These are phyloP conservation scores for Corythaeola cristata DNA, from an alignment of 2,113 vertebrate genomes.

Conservation along the genomic window DNA sequence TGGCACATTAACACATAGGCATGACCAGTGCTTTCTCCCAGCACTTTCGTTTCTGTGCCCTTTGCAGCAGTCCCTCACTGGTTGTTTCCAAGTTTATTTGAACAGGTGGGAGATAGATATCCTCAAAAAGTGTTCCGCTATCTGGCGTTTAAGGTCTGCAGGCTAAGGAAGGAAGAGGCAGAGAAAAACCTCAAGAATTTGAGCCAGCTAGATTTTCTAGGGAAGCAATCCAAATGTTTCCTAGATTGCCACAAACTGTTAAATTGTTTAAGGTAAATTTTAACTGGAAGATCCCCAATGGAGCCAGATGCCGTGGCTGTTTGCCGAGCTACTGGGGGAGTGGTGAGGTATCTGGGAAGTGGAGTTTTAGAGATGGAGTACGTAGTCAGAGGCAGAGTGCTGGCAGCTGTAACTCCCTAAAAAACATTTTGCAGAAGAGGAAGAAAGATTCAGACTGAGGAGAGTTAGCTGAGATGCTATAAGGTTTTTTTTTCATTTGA, in stretches of 20 bases:
- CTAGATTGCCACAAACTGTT: conserved; percentile 33
- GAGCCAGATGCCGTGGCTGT: conserved; percentile 26
- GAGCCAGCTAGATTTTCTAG: conserved; percentile 13
- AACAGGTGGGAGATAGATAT: not conserved
- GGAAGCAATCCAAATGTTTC: conserved; percentile 36
- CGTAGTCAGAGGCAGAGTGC: not conserved
- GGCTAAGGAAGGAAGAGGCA: not conserved
- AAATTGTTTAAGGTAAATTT: conserved; percentile 57
- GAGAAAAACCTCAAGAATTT: not conserved
- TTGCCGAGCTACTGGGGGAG: not conserved
- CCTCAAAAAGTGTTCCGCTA: not conserved
- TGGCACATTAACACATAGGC: not conserved
- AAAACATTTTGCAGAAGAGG: not conserved
- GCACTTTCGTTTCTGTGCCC: not conserved
- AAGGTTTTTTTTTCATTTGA: not conserved
- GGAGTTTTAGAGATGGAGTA: not conserved
- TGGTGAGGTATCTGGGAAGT: not conserved
- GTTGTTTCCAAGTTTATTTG: not conserved
- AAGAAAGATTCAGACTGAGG: not conserved
- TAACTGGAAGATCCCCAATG: conserved; percentile 37
- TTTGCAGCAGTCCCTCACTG: not conserved
- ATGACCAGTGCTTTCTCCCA: not conserved
- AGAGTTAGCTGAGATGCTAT: not conserved
- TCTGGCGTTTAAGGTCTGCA: not conserved
- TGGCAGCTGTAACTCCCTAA: not conserved